Percentiles rank a stretch among this genome's conserved stretches.
phyloP scores from a whole-genome alignment of 2,888 invertebrate genomes.

The Lissocephala sabroskyi region DNA sequence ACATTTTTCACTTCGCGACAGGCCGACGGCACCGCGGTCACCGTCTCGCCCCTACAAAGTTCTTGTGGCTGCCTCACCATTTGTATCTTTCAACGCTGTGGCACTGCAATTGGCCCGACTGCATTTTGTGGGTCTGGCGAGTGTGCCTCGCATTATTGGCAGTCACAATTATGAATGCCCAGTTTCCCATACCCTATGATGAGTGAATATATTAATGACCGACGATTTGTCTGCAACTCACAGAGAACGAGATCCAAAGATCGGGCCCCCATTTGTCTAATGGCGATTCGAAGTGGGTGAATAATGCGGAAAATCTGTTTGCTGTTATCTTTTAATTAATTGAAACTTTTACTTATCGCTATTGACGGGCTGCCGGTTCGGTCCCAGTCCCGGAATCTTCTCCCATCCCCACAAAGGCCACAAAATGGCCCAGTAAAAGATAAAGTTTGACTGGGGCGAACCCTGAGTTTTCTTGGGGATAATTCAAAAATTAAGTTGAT shows the following conservation, averaged over 20 bases:
- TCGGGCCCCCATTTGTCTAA: constrained; percentile 52
- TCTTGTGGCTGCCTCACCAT: constrained; percentile 30
- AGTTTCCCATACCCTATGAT: constrained; percentile 36
- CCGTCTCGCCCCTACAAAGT: neutral
- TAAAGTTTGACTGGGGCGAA: too few relatives aligned
- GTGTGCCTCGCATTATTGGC: constrained; percentile 19
- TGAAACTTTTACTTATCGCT: constrained; percentile 26
- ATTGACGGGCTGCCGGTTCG: constrained; percentile 6
- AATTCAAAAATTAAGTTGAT: too few relatives aligned
- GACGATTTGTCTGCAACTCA: constrained; percentile 60
- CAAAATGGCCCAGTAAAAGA: too few relatives aligned
- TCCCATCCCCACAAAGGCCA: too few relatives aligned
- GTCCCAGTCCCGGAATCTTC: too few relatives aligned
- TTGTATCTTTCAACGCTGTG: constrained; percentile 59
- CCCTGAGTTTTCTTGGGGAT: too few relatives aligned
- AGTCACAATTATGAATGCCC: constrained; percentile 36
- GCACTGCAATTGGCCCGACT: constrained; percentile 43
- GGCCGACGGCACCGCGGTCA: neutral
- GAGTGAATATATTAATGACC: constrained; percentile 71
- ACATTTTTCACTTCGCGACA: constrained; percentile 46
- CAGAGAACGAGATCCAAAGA: constrained; percentile 10
- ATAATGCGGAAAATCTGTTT: constrained; percentile 49
- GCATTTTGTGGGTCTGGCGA: neutral
- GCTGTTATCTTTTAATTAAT: constrained; percentile 47
- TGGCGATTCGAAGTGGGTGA: constrained; percentile 41